phyloP scores from a whole-genome alignment of 2,797 vertebrate genomes.

The Mionectes olivaceus region DNA sequence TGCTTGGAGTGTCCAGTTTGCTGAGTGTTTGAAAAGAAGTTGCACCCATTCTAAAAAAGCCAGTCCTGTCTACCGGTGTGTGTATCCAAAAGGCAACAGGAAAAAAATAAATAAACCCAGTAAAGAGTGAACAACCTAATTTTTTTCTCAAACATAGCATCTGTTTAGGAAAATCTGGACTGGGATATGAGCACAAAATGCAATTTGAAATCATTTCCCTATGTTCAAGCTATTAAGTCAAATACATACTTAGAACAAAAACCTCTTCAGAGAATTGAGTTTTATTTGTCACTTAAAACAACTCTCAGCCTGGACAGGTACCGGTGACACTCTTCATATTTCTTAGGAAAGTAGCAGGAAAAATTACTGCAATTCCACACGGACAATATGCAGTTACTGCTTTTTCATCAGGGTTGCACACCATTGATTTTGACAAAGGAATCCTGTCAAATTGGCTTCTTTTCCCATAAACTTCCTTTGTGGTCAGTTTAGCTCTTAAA shows the following conservation, averaged over 20 bases:
- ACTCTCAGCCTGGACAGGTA: not conserved
- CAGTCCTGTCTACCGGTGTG: not conserved
- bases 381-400: not conserved
- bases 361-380: not conserved
- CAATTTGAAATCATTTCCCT: not conserved
- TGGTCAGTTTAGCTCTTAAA: not conserved
- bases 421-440: slow-evolving; percentile 31
- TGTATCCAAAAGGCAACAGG: not conserved
- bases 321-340: not conserved
- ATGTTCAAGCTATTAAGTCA: not conserved
- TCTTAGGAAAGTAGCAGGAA: not conserved
- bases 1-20: not conserved
- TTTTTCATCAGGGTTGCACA: not conserved
- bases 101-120: not conserved
- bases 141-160: not conserved
- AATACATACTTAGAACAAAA: not conserved
- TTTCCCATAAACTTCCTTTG: not conserved
- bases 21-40: not conserved
- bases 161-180: not conserved
- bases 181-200: not conserved
- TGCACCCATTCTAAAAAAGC: not conserved
- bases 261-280: not conserved
- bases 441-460: slow-evolving; percentile 21
- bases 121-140: not conserved
- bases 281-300: not conserved